phyloP scores from a whole-genome alignment of 2,797 vertebrate species.

The Sebastes variabilis region DNA sequence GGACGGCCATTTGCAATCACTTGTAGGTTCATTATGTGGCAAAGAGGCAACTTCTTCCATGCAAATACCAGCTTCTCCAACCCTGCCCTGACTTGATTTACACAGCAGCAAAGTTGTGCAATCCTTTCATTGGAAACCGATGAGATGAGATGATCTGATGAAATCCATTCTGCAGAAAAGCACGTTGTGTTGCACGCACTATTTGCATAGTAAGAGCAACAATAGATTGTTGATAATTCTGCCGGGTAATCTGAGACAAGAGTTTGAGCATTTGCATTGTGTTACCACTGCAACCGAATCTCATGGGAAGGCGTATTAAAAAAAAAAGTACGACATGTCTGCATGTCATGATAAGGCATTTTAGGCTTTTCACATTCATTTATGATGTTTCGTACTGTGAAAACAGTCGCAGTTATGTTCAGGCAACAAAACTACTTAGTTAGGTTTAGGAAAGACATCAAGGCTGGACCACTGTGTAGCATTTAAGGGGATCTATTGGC shows the following conservation, averaged over 20 bases:
- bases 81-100: not conserved
- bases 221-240: not conserved
- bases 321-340: no score
- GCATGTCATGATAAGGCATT: no score
- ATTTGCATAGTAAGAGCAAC: not conserved
- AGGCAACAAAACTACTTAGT: not conserved
- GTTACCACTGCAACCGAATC: no score
- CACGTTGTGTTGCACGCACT: not conserved
- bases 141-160: not conserved
- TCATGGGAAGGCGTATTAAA: no score
- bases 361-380: no score
- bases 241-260: not conserved
- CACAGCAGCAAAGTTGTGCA: not conserved
- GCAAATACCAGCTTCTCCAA: constrained; percentile 45
- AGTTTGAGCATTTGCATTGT: not conserved
- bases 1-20: not conserved
- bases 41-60: constrained; percentile 15
- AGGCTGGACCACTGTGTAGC: not conserved
- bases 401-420: not conserved
- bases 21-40: not conserved
- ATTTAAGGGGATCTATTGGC: not conserved
- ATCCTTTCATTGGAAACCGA: not conserved
- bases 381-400: not conserved
- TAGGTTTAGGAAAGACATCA: not conserved
- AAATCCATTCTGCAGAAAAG: not conserved